Percentiles rank a stretch among this genome's conserved stretches.
These are phyloP conservation scores for Drosophila guanche DNA, from an alignment of 1,140 invertebrate species.

Conservation along the genomic window DNA sequence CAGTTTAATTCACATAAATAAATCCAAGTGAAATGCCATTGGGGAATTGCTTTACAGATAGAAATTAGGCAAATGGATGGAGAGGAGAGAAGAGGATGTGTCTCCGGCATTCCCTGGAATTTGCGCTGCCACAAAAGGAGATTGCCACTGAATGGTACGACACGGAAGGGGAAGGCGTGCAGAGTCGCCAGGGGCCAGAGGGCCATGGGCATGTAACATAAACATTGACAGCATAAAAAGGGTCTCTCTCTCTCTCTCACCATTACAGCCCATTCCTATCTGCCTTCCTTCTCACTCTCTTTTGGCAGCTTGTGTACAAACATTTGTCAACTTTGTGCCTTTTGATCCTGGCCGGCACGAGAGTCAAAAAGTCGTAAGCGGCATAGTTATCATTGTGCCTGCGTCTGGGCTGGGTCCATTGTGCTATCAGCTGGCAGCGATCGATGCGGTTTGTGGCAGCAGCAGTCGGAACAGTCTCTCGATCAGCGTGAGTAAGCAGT, in stretches of 20 bases:
- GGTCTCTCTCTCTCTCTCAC: conserved; percentile 51
- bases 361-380: conserved; percentile 72
- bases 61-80: conserved; percentile 78
- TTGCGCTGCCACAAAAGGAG: conserved; percentile 57
- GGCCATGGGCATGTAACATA: conserved; percentile 68
- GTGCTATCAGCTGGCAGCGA: conserved; percentile 78
- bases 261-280: conserved; percentile 13
- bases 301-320: conserved; percentile 74
- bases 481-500: conserved; percentile 55
- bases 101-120: conserved; percentile 66
- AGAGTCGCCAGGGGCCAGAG: conserved; percentile 26
- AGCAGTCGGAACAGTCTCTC: conserved; percentile 31
- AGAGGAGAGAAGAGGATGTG: conserved; percentile 28
- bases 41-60: conserved; percentile 65
- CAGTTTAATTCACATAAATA: conserved; percentile 82
- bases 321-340: conserved; percentile 76
- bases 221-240: conserved; percentile 68
- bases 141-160: conserved; percentile 52
- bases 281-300: conserved; percentile 1
- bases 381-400: conserved; percentile 76
- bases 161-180: conserved; percentile 23
- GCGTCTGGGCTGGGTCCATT: conserved; percentile 42
- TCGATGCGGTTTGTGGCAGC: conserved; percentile 69
- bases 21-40: conserved; percentile 75
- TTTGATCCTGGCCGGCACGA: conserved; percentile 76